Conservation (phyloP, 2,113 vertebrate genomes). For the Electrona antarctica region DNA sequence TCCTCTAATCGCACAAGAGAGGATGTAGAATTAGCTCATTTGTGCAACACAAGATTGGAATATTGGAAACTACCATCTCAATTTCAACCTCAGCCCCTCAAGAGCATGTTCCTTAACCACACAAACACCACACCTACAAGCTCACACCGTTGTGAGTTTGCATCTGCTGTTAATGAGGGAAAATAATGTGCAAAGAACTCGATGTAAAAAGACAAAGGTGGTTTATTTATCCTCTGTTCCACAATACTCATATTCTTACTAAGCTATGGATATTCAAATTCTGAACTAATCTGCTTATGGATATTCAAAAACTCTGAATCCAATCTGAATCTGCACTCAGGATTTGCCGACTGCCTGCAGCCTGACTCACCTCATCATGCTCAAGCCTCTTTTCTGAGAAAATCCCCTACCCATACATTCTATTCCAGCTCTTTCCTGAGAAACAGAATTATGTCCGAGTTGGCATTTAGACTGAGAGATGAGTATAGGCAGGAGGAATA, state of each 20-base stretch:
- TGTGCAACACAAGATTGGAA: too few species aligned
- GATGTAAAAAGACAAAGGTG: neutral
- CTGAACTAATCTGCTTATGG: neutral
- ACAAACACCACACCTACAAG: neutral
- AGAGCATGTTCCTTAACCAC: neutral
- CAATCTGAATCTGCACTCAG: slow-evolving; percentile 24
- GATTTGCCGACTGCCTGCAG: neutral
- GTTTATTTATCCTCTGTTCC: slow-evolving; percentile 29
- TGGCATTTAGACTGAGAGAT: slow-evolving; percentile 45
- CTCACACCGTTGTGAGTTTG: neutral
- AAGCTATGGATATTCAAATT: slow-evolving; percentile 5
- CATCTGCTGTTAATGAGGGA: too few species aligned
- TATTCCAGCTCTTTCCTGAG: slow-evolving; percentile 18
- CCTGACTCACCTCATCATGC: neutral
- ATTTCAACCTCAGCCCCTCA: neutral
- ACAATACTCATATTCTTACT: slow-evolving; percentile 26
- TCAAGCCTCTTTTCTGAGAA: slow-evolving; percentile 9
- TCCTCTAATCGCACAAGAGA: too few species aligned
- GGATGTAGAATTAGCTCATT: too few species aligned
- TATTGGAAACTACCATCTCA: too few species aligned
- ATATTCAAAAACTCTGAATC: slow-evolving; percentile 13
- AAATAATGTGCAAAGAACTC: too few species aligned
- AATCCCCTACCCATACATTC: neutral
- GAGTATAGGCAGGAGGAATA: neutral
- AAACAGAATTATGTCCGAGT: slow-evolving; percentile 19